A percentile compares a stretch with the other conserved stretches of the same genome.
phyloP scores from a whole-genome alignment of 2,888 invertebrate species.

The Coleophora deauratella region DNA sequence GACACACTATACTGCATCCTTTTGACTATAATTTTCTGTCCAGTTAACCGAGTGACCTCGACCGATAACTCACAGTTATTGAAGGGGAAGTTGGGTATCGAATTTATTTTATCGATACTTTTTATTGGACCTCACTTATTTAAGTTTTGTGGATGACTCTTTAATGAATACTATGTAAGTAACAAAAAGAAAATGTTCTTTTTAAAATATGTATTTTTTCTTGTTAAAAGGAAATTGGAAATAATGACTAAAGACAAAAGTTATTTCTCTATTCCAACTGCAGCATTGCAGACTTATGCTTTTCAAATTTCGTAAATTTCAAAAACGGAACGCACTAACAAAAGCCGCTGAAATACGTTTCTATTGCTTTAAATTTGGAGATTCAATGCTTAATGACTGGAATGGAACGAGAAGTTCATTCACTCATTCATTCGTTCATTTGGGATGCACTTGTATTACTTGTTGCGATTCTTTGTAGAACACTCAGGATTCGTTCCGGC shows the following conservation, averaged over 20 bases:
- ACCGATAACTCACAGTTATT: conserved; percentile 26
- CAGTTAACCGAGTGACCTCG: conserved; percentile 65
- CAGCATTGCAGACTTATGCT: no score
- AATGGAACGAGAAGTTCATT: no score
- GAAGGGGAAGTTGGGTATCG: conserved; percentile 4
- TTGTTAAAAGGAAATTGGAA: no score
- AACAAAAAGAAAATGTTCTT: no score
- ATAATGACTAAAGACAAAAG: no score
- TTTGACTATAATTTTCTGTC: conserved; percentile 37
- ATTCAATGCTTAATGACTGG: conserved; percentile 20
- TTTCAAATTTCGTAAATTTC: no score
- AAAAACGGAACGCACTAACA: not conserved
- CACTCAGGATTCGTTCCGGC: no score
- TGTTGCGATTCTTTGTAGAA: not conserved
- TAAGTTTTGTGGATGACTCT: no score
- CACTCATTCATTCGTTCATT: no score
- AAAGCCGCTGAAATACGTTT: conserved; percentile 1
- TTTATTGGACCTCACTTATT: not conserved
- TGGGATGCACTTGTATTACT: conserved; percentile 6
- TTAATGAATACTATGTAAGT: no score
- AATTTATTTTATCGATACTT: conserved; percentile 2
- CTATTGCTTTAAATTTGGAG: conserved; percentile 14
- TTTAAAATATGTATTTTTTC: no score
- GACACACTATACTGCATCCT: conserved; percentile 37
- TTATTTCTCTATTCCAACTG: no score